Base-by-base conservation (phyloP, 2,113 vertebrate species). In the Ptyas mucosa region DNA sequence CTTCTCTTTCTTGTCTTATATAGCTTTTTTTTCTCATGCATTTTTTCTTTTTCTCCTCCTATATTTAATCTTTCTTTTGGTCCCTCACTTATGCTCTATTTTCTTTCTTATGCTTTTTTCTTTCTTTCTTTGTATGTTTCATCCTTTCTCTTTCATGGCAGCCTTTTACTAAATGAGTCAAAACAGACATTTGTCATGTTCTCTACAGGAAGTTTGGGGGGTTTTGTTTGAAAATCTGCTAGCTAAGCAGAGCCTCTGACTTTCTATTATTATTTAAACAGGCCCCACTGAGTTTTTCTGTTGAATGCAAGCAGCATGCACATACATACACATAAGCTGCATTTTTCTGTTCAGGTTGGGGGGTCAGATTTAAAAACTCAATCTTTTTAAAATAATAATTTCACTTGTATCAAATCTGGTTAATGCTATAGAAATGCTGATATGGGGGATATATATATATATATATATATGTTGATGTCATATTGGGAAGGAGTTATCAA, bases 211-310 rank as follows among this genome's bases (percentile, higher is more conserved):
- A 97, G 97, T 97, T 97, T 95, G 97, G 97, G 95, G 96, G 96
- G 96, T 97, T 98, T 98, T 98, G 98, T 98, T 98, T 97, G 95
- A 96, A 97, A 96, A 98, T 96, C 97, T 98, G 98, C 97, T 98
- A 97, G 97, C 97, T 98, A 98, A 98, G 98, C 98, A 98, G 96
- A 96, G 96, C 97, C 98, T 97, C 98, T 97, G 96, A 97, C 97
- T 97, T 97, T 97, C 97, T 97, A 98, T 98, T 98, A 98, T 97
- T 98, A 97, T 98, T 97, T 97, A 97, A 98, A 97, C 97, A 97
- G 96, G 94, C 96, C 96, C 95, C 93, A 96, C 97, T 91, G 96
- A 96, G 96, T 95, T 57, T 93, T 95, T 96, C 92, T 86, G 93
- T 39, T 53, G 34, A n/a, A 51, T 58, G 12, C 61, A 24, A 46